Conservation (phyloP, 2,888 invertebrate genomes). For the Balanococcus diminutus region DNA sequence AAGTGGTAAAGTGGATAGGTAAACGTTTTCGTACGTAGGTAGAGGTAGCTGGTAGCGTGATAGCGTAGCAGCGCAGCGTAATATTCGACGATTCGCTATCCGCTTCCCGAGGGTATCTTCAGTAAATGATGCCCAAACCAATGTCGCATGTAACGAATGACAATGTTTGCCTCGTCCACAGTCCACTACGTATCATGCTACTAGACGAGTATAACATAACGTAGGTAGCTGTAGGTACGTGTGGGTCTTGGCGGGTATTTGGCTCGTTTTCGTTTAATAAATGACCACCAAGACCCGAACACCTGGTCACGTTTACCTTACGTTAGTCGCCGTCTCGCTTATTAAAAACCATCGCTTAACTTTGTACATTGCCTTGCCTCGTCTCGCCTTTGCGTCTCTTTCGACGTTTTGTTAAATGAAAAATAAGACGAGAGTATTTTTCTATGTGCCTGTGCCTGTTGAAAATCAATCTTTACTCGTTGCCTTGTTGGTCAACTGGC, state of each 20-base stretch:
- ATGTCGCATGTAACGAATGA: neutral
- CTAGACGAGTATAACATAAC: neutral
- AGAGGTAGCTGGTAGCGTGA: neutral
- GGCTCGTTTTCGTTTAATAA: conserved; percentile 8
- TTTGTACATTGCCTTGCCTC: neutral
- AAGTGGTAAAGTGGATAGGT: neutral
- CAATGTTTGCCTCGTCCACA: neutral
- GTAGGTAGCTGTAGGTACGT: neutral
- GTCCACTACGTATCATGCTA: neutral
- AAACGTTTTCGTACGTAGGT: neutral
- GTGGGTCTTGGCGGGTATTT: too few relatives aligned
- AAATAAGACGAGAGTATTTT: neutral
- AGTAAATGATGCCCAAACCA: conserved; percentile 11
- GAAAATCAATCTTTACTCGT: neutral
- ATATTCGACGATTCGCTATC: neutral
- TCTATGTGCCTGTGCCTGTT: neutral
- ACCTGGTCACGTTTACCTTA: conserved; percentile 7
- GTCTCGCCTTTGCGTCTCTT: neutral
- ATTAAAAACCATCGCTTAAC: neutral
- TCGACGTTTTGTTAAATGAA: neutral
- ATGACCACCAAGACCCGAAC: neutral
- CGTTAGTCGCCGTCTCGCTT: neutral
- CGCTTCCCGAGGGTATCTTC: neutral
- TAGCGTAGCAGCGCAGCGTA: neutral
- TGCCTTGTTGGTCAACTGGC: neutral